These are phyloP conservation scores for Andrena dorsata DNA, from an alignment of 2,888 invertebrate genomes.

Conservation along the genomic window DNA sequence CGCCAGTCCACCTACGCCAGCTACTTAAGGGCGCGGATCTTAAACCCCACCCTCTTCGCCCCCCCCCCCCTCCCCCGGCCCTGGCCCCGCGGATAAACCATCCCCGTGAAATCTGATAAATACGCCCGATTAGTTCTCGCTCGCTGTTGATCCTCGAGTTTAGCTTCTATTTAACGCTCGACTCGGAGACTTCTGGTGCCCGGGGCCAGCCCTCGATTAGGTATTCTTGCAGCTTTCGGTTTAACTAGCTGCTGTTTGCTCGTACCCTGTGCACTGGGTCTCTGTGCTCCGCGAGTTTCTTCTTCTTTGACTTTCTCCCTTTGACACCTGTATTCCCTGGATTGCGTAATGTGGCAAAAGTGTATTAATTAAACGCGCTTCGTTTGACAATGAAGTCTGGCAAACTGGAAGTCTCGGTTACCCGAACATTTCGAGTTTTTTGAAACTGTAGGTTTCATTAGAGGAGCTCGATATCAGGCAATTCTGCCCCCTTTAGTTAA, in stretches of 20 bases:
- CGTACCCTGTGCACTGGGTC: not conserved
- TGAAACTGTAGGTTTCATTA: too few species aligned
- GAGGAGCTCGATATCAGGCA: too few species aligned
- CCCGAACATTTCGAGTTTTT: not conserved
- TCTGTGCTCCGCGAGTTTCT: not conserved
- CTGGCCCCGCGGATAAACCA: slow-evolving; percentile 22
- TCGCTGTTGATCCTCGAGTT: not conserved
- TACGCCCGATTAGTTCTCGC: slow-evolving; percentile 1
- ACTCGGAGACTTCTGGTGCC: not conserved
- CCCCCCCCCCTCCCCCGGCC: slow-evolving; percentile 2
- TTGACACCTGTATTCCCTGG: not conserved
- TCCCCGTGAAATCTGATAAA: slow-evolving; percentile 12
- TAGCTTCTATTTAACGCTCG: not conserved
- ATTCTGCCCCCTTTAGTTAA: too few species aligned
- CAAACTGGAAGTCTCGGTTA: not conserved
- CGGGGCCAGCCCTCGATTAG: slow-evolving; percentile 9
- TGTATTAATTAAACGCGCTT: not conserved
- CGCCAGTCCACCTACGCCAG: slow-evolving; percentile 28
- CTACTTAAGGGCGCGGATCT: slow-evolving; percentile 42
- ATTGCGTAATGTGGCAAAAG: not conserved
- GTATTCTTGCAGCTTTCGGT: slow-evolving; percentile 5
- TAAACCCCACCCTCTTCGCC: slow-evolving; percentile 41
- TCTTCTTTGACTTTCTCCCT: not conserved
- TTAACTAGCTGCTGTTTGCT: slow-evolving; percentile 6
- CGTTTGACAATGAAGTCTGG: not conserved